Evolutionary conservation across 2,113 vertebrate genomes (phyloP).

Genomic region (Ailurus styani): DNA sequence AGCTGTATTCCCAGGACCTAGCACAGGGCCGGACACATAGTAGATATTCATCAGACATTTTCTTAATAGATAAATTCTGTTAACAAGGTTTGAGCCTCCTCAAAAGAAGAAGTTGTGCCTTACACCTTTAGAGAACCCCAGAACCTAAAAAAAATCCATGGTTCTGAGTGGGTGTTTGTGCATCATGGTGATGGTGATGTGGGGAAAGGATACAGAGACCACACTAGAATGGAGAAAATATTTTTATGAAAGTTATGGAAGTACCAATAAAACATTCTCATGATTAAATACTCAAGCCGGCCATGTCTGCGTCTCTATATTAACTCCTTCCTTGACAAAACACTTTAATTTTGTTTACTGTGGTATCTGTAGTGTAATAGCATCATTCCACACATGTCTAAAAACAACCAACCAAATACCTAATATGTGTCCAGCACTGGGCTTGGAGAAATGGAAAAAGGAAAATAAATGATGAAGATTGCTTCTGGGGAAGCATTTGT

Average conservation of each 20-base stretch:
- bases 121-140: background rate
- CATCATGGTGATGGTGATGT: background rate
- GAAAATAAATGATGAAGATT: background rate
- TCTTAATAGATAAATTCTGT: background rate
- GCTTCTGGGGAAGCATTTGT: background rate
- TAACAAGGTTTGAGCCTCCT: background rate
- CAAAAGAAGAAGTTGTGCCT: background rate
- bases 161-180: background rate
- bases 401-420: background rate
- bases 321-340: background rate
- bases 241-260: background rate
- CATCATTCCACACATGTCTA: background rate
- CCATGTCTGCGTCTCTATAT: background rate
- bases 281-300: background rate
- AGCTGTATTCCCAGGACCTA: background rate
- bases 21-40: background rate
- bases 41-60: background rate
- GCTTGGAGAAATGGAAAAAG: background rate
- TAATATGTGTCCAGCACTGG: background rate
- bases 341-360: background rate
- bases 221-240: background rate
- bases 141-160: background rate
- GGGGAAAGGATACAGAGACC: background rate
- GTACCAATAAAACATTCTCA: background rate
- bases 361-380: background rate